A percentile compares a stretch with the other conserved stretches of the same genome.
Evolutionary conservation across 2,888 invertebrate genomes (phyloP).

Genomic region (Pandemis cinnamomeana): DNA sequence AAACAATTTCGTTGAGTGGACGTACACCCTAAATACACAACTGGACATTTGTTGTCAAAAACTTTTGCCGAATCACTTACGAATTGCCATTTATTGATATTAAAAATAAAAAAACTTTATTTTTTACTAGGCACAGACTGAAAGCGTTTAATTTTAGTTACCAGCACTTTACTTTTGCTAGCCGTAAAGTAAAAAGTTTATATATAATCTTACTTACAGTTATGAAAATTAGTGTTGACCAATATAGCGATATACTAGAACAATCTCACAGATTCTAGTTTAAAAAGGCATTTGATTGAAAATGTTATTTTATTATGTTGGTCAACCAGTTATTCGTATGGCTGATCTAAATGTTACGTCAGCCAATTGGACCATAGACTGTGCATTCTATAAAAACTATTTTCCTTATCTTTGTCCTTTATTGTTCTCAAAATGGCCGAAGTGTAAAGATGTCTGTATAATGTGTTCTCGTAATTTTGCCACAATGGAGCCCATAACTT

Average conservation of each 20-base stretch:
- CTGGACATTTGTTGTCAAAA: neutral
- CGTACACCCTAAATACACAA: neutral
- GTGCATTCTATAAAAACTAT: conserved; percentile 19
- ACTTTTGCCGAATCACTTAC: neutral
- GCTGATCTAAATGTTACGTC: conserved; percentile 25
- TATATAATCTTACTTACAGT: too few species aligned
- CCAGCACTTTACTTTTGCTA: too few species aligned
- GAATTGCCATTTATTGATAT: neutral
- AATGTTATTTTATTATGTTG: conserved; percentile 12
- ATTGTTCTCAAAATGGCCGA: conserved; percentile 80
- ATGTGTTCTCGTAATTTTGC: conserved; percentile 58
- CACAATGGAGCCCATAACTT: conserved; percentile 78
- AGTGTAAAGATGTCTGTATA: conserved; percentile 77
- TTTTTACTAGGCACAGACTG: neutral
- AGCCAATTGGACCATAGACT: conserved; percentile 31
- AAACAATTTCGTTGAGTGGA: neutral
- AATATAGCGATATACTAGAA: neutral
- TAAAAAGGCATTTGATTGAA: too few species aligned
- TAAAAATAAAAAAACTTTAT: too few species aligned
- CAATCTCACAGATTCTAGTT: too few species aligned
- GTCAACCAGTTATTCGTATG: neutral
- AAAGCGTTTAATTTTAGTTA: too few species aligned
- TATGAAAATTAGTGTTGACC: neutral
- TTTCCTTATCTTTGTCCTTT: conserved; percentile 39
- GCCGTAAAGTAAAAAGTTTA: too few species aligned